Conservation (phyloP, 2,888 invertebrate species). For the Myopa testacea region DNA sequence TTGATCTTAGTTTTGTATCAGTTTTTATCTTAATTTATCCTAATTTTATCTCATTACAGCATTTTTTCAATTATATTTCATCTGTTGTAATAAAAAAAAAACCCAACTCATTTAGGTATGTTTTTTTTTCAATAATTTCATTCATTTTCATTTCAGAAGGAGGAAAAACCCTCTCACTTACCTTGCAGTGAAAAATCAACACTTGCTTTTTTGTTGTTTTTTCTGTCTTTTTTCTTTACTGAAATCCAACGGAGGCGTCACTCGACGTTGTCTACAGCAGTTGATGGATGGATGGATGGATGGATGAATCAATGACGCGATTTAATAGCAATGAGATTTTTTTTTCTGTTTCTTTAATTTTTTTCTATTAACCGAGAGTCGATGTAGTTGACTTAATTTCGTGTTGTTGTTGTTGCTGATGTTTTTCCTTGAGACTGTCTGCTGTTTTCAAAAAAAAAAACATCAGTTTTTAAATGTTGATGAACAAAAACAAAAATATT, state of each 20-base stretch:
- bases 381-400: slow-evolving; percentile 11
- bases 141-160: not conserved
- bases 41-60: no score
- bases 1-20: no score
- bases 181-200: slow-evolving; percentile 18
- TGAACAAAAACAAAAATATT: not conserved
- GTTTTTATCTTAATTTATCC: no score
- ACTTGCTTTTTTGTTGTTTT: slow-evolving; percentile 7
- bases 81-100: not conserved
- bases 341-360: not conserved
- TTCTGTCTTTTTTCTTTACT: slow-evolving; percentile 9
- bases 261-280: slow-evolving; percentile 3
- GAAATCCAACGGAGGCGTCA: slow-evolving; percentile 25
- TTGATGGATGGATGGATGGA: slow-evolving; percentile 25
- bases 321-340: not conserved
- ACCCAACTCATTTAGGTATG: not conserved
- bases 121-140: no score
- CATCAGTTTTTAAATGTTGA: not conserved
- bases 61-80: no score
- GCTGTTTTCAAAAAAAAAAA: not conserved
- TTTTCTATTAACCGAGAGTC: not conserved
- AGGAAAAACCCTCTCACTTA: slow-evolving; percentile 11
- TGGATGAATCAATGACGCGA: slow-evolving; percentile 28
- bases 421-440: slow-evolving; percentile 12
- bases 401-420: not conserved